Conservation (phyloP, 2,797 vertebrate species). For the Trematomus bernacchii region DNA sequence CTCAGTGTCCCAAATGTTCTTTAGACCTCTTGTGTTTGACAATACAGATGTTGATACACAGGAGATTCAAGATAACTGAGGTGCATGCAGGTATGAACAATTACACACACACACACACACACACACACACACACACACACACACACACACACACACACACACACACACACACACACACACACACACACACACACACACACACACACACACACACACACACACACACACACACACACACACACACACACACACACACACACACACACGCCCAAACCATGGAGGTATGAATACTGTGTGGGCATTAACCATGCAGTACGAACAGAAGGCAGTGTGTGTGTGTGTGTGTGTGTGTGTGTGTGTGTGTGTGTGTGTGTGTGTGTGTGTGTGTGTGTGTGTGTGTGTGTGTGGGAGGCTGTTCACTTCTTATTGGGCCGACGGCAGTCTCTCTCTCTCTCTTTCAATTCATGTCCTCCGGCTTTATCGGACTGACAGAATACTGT, state of each 20-base stretch:
- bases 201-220: no score
- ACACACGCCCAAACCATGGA: conserved; percentile 33
- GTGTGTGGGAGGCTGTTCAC: conserved; percentile 47
- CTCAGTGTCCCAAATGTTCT: neutral
- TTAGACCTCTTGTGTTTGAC: neutral
- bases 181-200: no score
- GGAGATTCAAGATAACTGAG: neutral
- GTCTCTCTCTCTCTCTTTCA: neutral
- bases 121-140: conserved; percentile 22
- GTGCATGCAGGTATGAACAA: conserved; percentile 22
- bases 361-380: conserved; percentile 13
- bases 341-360: conserved; percentile 16
- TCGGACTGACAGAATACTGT: conserved; percentile 32
- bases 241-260: conserved; percentile 6
- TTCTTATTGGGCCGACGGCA: conserved; percentile 26
- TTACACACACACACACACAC: neutral
- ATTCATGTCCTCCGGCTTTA: conserved; percentile 29
- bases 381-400: conserved; percentile 22
- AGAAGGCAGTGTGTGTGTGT: conserved; percentile 43
- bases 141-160: conserved; percentile 5
- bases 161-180: no score
- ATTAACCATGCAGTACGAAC: conserved; percentile 46
- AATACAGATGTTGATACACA: neutral
- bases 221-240: neutral
- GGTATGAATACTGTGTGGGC: conserved; percentile 53